A percentile compares a stretch with the other conserved stretches of the same genome.
phyloP scores from a whole-genome alignment of 2,113 vertebrate species.

The Microcebus ravelobensis region DNA sequence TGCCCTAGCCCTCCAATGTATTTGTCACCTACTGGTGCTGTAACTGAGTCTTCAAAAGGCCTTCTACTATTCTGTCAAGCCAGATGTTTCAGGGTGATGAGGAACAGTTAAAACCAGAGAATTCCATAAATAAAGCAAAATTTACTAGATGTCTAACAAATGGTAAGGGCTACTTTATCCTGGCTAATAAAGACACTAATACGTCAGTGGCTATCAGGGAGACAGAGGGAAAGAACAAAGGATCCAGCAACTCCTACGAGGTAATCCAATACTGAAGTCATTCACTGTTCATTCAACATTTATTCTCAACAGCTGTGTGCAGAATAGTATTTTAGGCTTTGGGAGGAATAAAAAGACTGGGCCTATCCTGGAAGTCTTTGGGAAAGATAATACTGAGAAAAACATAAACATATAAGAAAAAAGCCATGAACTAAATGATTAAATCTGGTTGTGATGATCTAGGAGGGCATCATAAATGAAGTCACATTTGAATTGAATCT shows the following conservation, averaged over 20 bases:
- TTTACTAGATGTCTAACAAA: background rate
- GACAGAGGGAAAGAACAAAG: background rate
- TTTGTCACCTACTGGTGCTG: background rate
- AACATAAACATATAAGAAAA: background rate
- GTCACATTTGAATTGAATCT: background rate
- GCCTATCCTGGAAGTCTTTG: background rate
- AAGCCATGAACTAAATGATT: background rate
- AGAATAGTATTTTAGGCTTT: background rate
- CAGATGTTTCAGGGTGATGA: background rate
- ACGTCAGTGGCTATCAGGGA: background rate
- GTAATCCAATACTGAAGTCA: background rate
- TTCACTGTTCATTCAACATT: background rate
- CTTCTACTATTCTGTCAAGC: background rate
- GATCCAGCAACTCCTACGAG: fast-evolving
- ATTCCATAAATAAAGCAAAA: background rate
- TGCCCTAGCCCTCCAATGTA: background rate
- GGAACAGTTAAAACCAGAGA: background rate
- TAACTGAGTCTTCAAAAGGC: background rate
- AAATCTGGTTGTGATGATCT: background rate
- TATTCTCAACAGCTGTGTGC: background rate
- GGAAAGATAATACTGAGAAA: background rate
- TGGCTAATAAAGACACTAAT: background rate
- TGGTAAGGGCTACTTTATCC: background rate
- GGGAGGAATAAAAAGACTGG: background rate
- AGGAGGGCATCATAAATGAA: background rate